These are phyloP conservation scores for Sarotherodon lohbergeri DNA, from an alignment of 2,113 vertebrate genomes.

Conservation along the genomic window DNA sequence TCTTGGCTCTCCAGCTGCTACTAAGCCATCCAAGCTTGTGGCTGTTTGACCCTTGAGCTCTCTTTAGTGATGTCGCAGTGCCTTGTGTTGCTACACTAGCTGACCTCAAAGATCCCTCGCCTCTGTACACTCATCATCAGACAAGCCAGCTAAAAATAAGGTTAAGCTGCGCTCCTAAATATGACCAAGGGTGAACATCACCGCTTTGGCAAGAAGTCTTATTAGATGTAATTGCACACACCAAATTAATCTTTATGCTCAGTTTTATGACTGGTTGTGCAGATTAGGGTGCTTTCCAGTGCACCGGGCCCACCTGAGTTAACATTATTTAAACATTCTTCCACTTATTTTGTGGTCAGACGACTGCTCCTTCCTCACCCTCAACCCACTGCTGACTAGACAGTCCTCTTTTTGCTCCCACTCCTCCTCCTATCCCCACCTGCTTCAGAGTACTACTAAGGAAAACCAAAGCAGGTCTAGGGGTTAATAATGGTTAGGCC, in stretches of 20 bases:
- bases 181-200: not conserved
- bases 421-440: not conserved
- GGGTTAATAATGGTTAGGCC: conserved; percentile 28
- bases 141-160: conserved; percentile 39
- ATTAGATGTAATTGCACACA: not conserved
- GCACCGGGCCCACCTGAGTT: not conserved
- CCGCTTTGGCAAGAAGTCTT: not conserved
- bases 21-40: conserved; percentile 45
- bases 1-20: conserved; percentile 55
- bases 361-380: not conserved
- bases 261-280: not conserved
- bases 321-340: not conserved
- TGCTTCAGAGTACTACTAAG: not conserved
- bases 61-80: not conserved
- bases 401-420: not conserved
- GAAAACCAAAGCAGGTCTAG: conserved; percentile 16
- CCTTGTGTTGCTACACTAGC: conserved; percentile 44
- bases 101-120: conserved; percentile 46
- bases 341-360: not conserved
- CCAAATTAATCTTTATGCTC: not conserved
- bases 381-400: conserved; percentile 36
- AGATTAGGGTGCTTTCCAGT: not conserved
- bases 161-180: not conserved
- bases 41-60: conserved; percentile 60
- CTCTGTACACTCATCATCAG: not conserved